These are phyloP conservation scores for Stenchaetothrips biformis DNA, from an alignment of 2,888 invertebrate genomes.

Conservation along the genomic window DNA sequence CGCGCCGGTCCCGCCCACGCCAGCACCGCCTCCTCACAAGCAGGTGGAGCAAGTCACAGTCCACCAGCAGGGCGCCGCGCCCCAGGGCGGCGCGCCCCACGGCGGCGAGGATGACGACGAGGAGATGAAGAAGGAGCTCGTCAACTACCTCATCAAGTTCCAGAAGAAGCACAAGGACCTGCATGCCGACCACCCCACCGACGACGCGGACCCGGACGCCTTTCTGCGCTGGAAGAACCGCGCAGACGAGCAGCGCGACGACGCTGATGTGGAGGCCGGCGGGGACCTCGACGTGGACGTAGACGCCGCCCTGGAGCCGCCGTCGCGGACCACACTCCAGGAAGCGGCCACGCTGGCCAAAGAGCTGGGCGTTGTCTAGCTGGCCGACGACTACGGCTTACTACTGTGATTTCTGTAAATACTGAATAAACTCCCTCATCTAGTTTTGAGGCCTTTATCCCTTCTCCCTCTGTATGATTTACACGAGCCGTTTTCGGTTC, in stretches of 20 bases:
- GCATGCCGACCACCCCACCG: background rate
- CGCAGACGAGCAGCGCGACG: background rate
- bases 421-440: too few relatives aligned
- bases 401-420: too few relatives aligned
- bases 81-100: background rate
- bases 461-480: too few relatives aligned
- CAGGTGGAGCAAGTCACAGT: background rate
- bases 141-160: constrained; percentile 12
- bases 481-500: too few relatives aligned
- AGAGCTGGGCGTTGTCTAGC: background rate
- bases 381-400: too few relatives aligned
- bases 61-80: background rate
- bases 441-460: too few relatives aligned
- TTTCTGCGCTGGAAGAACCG: background rate
- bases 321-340: background rate
- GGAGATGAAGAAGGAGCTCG: constrained; percentile 17
- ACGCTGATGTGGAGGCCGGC: constrained; percentile 3
- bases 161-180: constrained; percentile 14
- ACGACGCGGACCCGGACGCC: background rate
- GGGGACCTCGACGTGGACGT: background rate
- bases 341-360: background rate
- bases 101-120: background rate
- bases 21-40: background rate
- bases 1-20: background rate
- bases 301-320: background rate